phyloP scores from a whole-genome alignment of 2,888 invertebrate species.

The Colostygia pectinataria region DNA sequence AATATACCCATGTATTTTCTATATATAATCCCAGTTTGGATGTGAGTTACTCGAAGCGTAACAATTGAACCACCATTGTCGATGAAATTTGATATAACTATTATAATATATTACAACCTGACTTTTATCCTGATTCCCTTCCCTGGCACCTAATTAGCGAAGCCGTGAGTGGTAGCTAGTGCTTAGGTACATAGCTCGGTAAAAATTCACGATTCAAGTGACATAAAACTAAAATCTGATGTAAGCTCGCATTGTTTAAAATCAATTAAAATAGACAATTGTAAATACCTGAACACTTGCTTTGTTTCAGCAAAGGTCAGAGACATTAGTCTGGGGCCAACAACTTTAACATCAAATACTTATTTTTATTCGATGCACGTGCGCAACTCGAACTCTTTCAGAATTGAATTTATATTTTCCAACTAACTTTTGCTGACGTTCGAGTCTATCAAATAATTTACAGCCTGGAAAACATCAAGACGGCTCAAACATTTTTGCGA shows the following conservation, averaged over 20 bases:
- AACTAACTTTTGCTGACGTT: constrained; percentile 17
- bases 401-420: constrained; percentile 29
- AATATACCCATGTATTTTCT: too few species aligned
- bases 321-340: constrained; percentile 23
- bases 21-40: too few species aligned
- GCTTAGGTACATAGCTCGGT: too few species aligned
- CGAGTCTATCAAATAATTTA: constrained; percentile 19
- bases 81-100: too few species aligned
- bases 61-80: too few species aligned
- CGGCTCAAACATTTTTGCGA: constrained; percentile 7
- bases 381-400: constrained; percentile 18
- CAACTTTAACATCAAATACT: constrained; percentile 18
- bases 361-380: constrained; percentile 28
- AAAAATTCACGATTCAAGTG: too few species aligned
- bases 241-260: not conserved
- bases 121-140: too few species aligned
- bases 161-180: too few species aligned
- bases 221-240: constrained; percentile 20
- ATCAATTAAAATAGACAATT: constrained; percentile 1
- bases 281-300: constrained; percentile 7
- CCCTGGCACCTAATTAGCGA: too few species aligned
- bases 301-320: constrained; percentile 22
- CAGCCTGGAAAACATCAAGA: constrained; percentile 16
- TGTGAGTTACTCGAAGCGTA: too few species aligned
- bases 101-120: too few species aligned